phyloP scores from a whole-genome alignment of 2,797 vertebrate genomes.

The Zalophus californianus region DNA sequence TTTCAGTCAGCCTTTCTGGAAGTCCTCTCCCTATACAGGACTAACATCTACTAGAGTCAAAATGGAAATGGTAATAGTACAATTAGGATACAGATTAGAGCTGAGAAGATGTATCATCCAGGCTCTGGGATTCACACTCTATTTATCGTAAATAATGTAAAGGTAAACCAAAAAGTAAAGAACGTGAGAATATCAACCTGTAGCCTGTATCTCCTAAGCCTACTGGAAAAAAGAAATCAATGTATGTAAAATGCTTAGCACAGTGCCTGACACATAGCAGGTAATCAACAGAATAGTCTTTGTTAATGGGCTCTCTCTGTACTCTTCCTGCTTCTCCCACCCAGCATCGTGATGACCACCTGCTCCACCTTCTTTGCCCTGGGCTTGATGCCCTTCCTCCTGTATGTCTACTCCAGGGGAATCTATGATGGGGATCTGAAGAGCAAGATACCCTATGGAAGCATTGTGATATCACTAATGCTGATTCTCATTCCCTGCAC shows the following conservation, averaged over 20 bases:
- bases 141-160: neutral
- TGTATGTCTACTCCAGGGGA: constrained; percentile 90
- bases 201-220: neutral
- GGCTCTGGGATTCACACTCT: neutral
- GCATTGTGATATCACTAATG: constrained; percentile 87
- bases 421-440: constrained; percentile 85
- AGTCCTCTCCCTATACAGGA: neutral
- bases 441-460: constrained; percentile 89
- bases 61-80: neutral
- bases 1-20: neutral
- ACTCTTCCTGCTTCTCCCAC: constrained; percentile 56
- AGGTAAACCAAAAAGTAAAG: neutral
- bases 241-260: neutral
- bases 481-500: constrained; percentile 90
- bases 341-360: constrained; percentile 93
- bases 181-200: neutral
- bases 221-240: neutral
- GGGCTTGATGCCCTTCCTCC: constrained; percentile 93
- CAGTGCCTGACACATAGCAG: neutral
- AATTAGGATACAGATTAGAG: neutral
- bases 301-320: neutral
- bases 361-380: constrained; percentile 90
- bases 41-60: neutral
- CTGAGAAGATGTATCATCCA: neutral
- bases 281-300: neutral